A percentile compares a stretch with the other conserved stretches of the same genome.
phyloP scores from a whole-genome alignment of 2,113 vertebrate genomes.

The Phyllopteryx taeniolatus region DNA sequence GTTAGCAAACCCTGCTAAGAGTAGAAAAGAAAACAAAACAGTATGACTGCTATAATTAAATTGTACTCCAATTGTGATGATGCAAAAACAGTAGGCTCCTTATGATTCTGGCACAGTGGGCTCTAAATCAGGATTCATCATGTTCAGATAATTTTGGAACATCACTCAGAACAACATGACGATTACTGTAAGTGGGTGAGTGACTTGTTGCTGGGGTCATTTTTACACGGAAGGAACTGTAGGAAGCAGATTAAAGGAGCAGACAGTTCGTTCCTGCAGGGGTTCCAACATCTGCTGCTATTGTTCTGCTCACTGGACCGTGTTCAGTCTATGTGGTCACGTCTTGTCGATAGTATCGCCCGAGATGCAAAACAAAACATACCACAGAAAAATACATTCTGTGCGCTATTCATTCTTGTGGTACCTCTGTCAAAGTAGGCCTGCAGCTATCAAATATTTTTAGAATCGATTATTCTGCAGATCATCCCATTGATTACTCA shows the following conservation, averaged over 20 bases:
- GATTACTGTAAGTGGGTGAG: constrained; percentile 13
- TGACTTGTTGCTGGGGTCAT: constrained; percentile 27
- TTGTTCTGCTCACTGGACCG: constrained; percentile 59
- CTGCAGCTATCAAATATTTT: too few relatives aligned
- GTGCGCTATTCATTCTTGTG: constrained; percentile 3
- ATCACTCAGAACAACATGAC: constrained; percentile 5
- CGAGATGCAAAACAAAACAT: constrained; percentile 35
- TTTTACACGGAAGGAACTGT: constrained; percentile 68
- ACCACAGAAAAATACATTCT: constrained; percentile 6
- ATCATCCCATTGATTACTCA: too few relatives aligned
- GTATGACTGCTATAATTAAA: constrained; percentile 13
- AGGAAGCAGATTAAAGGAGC: constrained; percentile 72
- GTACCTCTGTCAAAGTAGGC: too few relatives aligned
- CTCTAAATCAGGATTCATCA: background rate
- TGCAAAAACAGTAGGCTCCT: constrained; percentile 3
- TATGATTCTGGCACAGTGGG: constrained; percentile 11
- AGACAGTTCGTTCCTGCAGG: constrained; percentile 51
- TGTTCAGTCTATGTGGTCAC: constrained; percentile 42
- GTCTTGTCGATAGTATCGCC: constrained; percentile 38
- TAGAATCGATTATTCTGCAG: too few relatives aligned
- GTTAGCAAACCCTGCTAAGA: constrained; percentile 26
- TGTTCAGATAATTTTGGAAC: constrained; percentile 10
- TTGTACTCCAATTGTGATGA: constrained; percentile 21
- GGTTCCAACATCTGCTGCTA: constrained; percentile 58
- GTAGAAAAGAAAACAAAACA: constrained; percentile 22